Percentiles rank a stretch among this genome's conserved stretches.
Evolutionary conservation across 2,113 vertebrate species (phyloP).

Genomic region (Pluvianellus socialis): DNA sequence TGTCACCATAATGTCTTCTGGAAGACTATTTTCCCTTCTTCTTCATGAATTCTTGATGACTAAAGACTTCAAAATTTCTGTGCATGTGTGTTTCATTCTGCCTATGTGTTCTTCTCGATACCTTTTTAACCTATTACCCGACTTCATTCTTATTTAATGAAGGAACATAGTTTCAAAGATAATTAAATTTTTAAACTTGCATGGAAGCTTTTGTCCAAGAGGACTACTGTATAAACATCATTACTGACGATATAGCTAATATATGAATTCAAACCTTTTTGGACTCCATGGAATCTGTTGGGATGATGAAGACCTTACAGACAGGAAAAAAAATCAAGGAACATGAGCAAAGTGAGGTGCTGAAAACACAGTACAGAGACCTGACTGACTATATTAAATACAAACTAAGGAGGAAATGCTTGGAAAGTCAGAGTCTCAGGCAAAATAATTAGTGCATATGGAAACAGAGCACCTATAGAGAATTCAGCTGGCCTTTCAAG

Average conservation of each 20-base stretch:
- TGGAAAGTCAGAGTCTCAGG: background rate
- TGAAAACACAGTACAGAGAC: background rate
- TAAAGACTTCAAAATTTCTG: background rate
- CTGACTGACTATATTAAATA: background rate
- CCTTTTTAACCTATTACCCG: background rate
- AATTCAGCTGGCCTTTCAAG: background rate
- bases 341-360: background rate
- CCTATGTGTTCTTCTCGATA: background rate
- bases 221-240: background rate
- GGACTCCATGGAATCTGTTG: background rate
- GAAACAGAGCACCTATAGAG: background rate
- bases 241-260: background rate
- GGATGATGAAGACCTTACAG: background rate
- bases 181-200: background rate
- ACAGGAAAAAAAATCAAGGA: background rate
- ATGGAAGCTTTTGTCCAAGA: background rate
- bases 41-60: background rate
- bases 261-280: background rate
- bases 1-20: background rate
- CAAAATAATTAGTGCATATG: background rate
- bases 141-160: background rate
- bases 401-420: background rate
- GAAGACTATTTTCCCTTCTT: background rate
- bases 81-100: background rate
- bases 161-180: background rate